Evolutionary conservation across 2,113 vertebrate genomes (phyloP).

Genomic region (Platichthys flesus): DNA sequence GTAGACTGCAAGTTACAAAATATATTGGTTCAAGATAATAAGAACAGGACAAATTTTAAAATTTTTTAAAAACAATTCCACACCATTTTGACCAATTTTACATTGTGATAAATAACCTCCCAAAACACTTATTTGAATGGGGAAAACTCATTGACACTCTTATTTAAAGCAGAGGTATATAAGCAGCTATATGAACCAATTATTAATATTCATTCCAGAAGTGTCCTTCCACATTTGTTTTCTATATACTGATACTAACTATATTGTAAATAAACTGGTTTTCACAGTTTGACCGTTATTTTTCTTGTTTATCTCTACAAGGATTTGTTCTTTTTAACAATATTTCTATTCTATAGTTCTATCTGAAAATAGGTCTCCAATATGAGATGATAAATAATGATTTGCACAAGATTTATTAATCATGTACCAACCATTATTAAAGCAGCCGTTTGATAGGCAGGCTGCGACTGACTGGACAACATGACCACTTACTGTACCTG

Average conservation of each 20-base stretch:
- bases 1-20: not conserved
- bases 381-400: no score
- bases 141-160: not conserved
- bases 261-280: constrained; percentile 60
- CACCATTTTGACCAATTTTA: not conserved
- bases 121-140: not conserved
- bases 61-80: not conserved
- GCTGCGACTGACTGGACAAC: no score
- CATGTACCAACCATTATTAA: not conserved
- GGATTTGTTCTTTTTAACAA: no score
- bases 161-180: not conserved
- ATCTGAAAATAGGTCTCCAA: no score
- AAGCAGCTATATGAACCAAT: constrained; percentile 15
- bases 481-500: no score
- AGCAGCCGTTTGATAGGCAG: not conserved
- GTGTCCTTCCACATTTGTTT: constrained; percentile 2
- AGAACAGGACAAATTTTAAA: not conserved
- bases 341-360: no score
- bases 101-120: not conserved
- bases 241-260: not conserved
- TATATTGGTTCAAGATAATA: not conserved
- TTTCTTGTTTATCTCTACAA: not conserved
- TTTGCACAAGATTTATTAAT: not conserved
- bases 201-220: not conserved
- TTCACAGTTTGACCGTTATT: not conserved